Evolutionary conservation across 2,888 invertebrate genomes (phyloP).

Genomic region (Lumbricus terrestris): DNA sequence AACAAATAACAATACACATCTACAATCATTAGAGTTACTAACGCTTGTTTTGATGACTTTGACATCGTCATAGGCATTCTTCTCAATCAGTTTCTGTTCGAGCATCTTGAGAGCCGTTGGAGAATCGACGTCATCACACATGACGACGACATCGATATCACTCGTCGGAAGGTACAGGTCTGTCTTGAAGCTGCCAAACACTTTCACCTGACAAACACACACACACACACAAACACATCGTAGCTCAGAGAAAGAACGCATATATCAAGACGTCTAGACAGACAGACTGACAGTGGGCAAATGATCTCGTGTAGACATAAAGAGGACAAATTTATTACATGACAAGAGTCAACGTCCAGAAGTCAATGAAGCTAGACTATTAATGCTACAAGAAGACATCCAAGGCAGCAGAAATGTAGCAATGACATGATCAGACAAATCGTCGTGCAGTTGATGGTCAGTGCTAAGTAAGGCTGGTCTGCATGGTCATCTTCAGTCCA

Average conservation of each 20-base stretch:
- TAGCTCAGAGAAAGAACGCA: background rate
- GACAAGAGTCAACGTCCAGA: no score
- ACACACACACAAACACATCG: background rate
- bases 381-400: background rate
- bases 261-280: background rate
- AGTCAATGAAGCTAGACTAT: no score
- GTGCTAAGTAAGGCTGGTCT: no score
- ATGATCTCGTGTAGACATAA: no score
- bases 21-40: no score
- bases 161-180: slow-evolving; percentile 94
- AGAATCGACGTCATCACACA: slow-evolving; percentile 77
- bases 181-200: slow-evolving; percentile 96
- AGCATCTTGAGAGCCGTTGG: slow-evolving; percentile 85
- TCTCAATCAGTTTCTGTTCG: slow-evolving; percentile 83
- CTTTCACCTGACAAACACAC: slow-evolving; percentile 72
- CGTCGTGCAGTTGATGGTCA: background rate
- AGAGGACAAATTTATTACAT: no score
- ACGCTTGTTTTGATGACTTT: slow-evolving; percentile 95
- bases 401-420: background rate
- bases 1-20: no score
- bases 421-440: background rate
- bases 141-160: slow-evolving; percentile 75
- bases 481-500: background rate
- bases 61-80: slow-evolving; percentile 84
- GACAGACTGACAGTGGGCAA: no score